Evolutionary conservation across 2,113 vertebrate genomes (phyloP), one percentile per base, ranked within the genome.

Genomic region (Colossoma macropomum): DNA sequence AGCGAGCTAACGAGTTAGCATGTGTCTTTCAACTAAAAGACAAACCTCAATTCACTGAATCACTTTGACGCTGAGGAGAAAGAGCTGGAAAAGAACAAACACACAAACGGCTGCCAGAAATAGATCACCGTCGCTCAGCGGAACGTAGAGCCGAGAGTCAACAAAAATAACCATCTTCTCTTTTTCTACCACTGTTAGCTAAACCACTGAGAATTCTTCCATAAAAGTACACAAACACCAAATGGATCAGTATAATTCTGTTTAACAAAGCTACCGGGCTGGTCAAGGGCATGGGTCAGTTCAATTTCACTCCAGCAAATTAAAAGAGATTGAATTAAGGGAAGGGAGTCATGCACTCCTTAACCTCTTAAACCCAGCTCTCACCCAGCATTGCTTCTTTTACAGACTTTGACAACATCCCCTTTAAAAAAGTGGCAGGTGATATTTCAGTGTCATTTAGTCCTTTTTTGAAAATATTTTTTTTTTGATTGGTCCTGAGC

Each of bases 321-420:
- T 82, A 77, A 69, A 34, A 56, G 52, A 56, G 62, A 82, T 82
- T 41, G 73, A 82, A 60, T 76, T 82, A 70, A 60, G 63, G n/a
- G 56, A 76, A 82, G 30, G 50, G 77, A 82, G 19, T 68, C 73
- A 45, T 30, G 28, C 52, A 69, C 75, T 23, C 25, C 4, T 38
- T 69, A 66, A 66, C 12, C 50, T 52, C 15, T 19, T 52, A 8
- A 56, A 23, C 21, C 54, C 1, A 56, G 6, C 7, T 23, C 54
- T 56, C 19, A 56, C 3, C 54, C 17, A 8, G 54, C 23, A 21
- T 1, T 19, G 4, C 13, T 19, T 3, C 54, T 7, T 23, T 23
- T 56, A 8, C 5, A 4, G 54, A 23, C 54, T 8, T 56, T 56
- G 21, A 21, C 7, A 21, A 23, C 54, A 56, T 23, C 54, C 0